These are phyloP conservation scores for Zaprionus nigranus DNA, from an alignment of 1,140 invertebrate species.

Conservation along the genomic window DNA sequence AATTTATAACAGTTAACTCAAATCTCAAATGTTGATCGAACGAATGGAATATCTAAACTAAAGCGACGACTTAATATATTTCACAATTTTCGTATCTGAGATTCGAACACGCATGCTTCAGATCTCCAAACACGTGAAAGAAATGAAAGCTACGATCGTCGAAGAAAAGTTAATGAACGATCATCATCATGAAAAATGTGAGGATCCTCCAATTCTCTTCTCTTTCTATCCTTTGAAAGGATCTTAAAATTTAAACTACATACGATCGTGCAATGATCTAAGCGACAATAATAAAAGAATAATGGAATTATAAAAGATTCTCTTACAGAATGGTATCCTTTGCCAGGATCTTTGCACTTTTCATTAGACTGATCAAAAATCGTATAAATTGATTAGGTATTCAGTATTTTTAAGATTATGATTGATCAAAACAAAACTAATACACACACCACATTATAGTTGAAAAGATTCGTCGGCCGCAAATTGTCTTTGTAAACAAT, in stretches of 20 bases:
- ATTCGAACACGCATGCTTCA: background rate
- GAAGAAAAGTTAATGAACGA: background rate
- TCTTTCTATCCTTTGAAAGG: background rate
- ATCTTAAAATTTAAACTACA: background rate
- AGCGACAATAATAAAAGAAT: background rate
- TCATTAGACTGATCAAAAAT: background rate
- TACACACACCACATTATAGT: constrained; percentile 80
- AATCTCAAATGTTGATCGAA: constrained; percentile 22
- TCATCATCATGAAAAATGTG: no score
- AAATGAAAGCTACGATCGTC: background rate
- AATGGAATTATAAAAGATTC: no score
- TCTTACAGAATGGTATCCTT: background rate
- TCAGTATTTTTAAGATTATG: background rate
- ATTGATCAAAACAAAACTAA: constrained; percentile 63
- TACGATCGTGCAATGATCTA: background rate
- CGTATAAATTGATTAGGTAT: background rate
- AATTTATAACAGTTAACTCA: constrained; percentile 46
- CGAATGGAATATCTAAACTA: constrained; percentile 18
- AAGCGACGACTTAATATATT: constrained; percentile 3
- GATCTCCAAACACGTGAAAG: background rate
- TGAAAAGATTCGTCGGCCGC: constrained; percentile 42
- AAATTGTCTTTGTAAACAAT: constrained; percentile 43
- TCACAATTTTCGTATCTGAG: background rate
- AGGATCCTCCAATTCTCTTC: no score
- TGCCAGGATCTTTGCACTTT: background rate